Evolutionary conservation across 2,797 vertebrate genomes (phyloP).

Genomic region (Parauchenoglanis ngamensis): DNA sequence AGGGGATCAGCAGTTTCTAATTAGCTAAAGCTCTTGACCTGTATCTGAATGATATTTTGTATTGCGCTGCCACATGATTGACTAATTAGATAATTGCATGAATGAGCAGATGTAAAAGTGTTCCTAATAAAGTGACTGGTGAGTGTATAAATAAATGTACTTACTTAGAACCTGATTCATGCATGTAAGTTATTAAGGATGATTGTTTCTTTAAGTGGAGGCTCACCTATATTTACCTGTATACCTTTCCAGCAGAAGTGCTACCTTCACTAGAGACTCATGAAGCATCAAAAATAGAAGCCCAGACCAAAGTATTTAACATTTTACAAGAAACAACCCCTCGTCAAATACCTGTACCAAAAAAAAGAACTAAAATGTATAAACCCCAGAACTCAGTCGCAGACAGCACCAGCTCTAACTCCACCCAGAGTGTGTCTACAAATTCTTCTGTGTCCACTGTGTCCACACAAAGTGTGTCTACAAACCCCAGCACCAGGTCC

Average conservation of each 20-base stretch:
- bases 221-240: slow-evolving; percentile 7
- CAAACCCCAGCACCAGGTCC: slow-evolving; percentile 58
- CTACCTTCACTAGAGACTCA: slow-evolving; percentile 59
- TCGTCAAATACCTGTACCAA: slow-evolving; percentile 82
- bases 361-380: slow-evolving; percentile 82
- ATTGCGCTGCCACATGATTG: neutral
- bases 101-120: neutral
- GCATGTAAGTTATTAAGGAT: neutral
- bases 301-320: slow-evolving; percentile 61
- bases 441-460: slow-evolving; percentile 72
- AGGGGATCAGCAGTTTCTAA: neutral
- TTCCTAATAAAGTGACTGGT: neutral
- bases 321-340: slow-evolving; percentile 62
- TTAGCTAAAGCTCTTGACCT: neutral
- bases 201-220: neutral
- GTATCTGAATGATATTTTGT: neutral
- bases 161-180: neutral
- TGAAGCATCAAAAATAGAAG: slow-evolving; percentile 55
- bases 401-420: slow-evolving; percentile 60
- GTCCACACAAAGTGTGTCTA: slow-evolving; percentile 68
- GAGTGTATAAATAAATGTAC: neutral
- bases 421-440: slow-evolving; percentile 69
- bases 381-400: slow-evolving; percentile 64
- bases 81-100: neutral
- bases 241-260: slow-evolving; percentile 32